Conservation (phyloP, 2,113 vertebrate genomes). For the Ochotona princeps region DNA sequence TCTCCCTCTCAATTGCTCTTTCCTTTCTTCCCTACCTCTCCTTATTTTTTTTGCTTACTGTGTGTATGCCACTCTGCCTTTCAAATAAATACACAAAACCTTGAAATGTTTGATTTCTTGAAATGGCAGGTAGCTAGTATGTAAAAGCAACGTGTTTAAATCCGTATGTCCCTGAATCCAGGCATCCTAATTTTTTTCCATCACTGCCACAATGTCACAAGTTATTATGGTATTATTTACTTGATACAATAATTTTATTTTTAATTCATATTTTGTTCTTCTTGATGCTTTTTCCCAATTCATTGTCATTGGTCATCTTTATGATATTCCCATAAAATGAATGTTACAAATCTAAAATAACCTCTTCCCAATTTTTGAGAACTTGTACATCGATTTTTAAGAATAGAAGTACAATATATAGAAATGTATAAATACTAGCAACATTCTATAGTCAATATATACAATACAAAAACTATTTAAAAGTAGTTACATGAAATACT, state of each 20-base stretch:
- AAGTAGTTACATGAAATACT: background rate
- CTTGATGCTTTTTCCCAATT: background rate
- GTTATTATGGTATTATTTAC: background rate
- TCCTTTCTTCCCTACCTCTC: no score
- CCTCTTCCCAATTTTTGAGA: background rate
- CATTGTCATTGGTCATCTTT: background rate
- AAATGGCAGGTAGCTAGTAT: background rate
- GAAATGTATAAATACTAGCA: background rate
- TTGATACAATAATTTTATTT: background rate
- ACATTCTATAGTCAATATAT: background rate
- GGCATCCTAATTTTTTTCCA: background rate
- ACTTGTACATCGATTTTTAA: background rate
- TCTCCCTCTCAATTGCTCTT: no score
- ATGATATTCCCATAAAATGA: background rate
- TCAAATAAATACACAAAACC: no score
- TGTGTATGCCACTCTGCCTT: no score
- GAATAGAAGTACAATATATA: constrained; percentile 28
- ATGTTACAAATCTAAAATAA: background rate
- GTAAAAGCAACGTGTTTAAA: background rate
- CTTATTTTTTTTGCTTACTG: no score
- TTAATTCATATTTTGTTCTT: background rate
- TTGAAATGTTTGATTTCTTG: no score
- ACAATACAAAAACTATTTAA: background rate
- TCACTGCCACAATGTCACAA: background rate
- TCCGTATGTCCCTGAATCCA: background rate